Conservation (phyloP, 53 echinoderm and acorn worm genomes). For the Pentamera pediparva region DNA sequence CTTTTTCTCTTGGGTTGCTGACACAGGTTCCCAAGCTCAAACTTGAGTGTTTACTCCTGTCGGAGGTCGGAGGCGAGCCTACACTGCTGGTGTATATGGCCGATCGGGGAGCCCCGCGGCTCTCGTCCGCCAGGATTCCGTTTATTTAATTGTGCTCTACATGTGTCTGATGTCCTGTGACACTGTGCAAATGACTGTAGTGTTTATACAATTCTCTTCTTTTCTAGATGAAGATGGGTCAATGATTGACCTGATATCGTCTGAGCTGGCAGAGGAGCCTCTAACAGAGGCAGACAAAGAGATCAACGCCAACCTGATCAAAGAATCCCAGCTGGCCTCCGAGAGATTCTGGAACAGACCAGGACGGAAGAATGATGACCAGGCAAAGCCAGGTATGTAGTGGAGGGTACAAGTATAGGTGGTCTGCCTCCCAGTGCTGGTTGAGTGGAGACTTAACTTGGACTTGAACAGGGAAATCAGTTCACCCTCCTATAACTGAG, state of each 20-base stretch:
- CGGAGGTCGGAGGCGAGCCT: too few species aligned
- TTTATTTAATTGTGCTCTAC: background rate
- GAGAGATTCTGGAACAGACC: conserved; percentile 78
- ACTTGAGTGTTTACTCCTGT: too few species aligned
- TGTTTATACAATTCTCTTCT: background rate
- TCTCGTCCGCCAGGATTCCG: background rate
- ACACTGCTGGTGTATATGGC: too few species aligned
- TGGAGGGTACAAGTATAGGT: background rate
- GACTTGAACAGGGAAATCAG: too few species aligned
- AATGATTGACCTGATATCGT: conserved; percentile 36
- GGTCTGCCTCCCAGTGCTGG: background rate
- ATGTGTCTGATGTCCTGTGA: too few species aligned
- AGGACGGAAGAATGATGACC: conserved; percentile 49
- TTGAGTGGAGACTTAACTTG: background rate
- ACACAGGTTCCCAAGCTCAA: too few species aligned
- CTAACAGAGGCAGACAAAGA: conserved; percentile 70
- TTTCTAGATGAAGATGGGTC: conserved; percentile 15
- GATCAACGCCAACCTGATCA: conserved; percentile 57
- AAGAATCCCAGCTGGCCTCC: conserved; percentile 64
- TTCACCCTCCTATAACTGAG: too few species aligned
- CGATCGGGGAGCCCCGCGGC: too few species aligned
- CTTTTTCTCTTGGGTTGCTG: too few species aligned
- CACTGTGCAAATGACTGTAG: background rate
- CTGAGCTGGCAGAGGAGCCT: conserved; percentile 54
- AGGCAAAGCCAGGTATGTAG: background rate